Conservation (phyloP, 2,797 vertebrate species). For the Tragelaphus oryx region DNA sequence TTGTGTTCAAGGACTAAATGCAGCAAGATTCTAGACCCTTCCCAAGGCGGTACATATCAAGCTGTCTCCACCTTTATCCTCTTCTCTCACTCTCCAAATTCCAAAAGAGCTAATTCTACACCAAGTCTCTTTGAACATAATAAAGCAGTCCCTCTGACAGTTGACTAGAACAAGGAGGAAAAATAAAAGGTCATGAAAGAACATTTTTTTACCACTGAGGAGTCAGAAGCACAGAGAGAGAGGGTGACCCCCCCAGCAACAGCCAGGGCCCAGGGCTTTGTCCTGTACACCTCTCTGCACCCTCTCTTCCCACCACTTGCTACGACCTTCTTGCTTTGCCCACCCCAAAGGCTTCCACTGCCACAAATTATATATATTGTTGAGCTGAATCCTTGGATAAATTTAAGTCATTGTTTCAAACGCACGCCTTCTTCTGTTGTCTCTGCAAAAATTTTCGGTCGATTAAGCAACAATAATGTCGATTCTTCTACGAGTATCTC, state of each 20-base stretch:
- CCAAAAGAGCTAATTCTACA: neutral
- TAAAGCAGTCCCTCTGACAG: neutral
- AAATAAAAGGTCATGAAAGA: neutral
- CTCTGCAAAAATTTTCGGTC: slow-evolving; percentile 71
- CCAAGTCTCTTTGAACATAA: neutral
- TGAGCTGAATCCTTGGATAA: slow-evolving; percentile 40
- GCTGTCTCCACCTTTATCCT: neutral
- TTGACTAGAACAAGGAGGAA: fast-evolving
- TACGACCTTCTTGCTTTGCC: neutral
- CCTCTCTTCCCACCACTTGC: neutral
- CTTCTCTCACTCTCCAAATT: neutral
- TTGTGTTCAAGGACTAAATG: neutral
- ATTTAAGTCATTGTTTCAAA: slow-evolving; percentile 73
- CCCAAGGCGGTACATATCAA: fast-evolving
- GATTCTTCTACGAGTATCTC: slow-evolving; percentile 72
- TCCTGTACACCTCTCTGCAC: neutral
- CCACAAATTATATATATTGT: slow-evolving; percentile 50
- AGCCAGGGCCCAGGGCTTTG: fast-evolving
- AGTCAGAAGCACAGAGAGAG: neutral
- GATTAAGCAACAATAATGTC: slow-evolving; percentile 77
- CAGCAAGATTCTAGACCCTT: neutral
- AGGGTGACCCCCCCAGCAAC: neutral
- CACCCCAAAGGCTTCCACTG: neutral
- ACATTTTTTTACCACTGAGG: neutral
- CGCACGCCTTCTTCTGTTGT: slow-evolving; percentile 42